These are phyloP conservation scores for Lysiphlebus fabarum DNA, from an alignment of 1,140 invertebrate species.

Conservation along the genomic window DNA sequence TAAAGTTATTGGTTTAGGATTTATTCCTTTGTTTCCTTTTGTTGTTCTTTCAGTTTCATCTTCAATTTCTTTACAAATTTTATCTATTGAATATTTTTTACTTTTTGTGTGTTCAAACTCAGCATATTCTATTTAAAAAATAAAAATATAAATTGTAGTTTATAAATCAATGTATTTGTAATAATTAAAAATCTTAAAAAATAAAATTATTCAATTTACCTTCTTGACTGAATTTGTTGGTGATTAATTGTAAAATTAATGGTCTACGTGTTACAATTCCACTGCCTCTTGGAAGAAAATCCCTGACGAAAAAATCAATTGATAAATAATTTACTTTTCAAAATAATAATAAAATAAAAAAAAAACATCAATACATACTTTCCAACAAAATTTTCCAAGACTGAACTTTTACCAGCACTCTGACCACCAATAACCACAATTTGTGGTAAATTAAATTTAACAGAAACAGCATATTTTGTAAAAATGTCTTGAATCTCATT, in stretches of 20 bases:
- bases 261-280: slow-evolving; percentile 97
- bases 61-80: slow-evolving; percentile 95
- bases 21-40: slow-evolving; percentile 98
- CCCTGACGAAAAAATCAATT: slow-evolving; percentile 63
- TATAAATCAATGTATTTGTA: not conserved
- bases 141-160: not conserved
- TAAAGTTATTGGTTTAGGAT: slow-evolving; percentile 96
- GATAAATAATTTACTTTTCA: slow-evolving; percentile 6
- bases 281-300: slow-evolving; percentile 92
- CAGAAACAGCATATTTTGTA: slow-evolving; percentile 92
- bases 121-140: slow-evolving; percentile 78
- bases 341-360: no score
- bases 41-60: slow-evolving; percentile 96
- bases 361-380: slow-evolving; percentile 79
- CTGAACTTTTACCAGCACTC: slow-evolving; percentile 98
- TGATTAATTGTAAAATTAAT: slow-evolving; percentile 94
- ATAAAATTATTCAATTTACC: slow-evolving; percentile 9
- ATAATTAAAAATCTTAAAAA: not conserved
- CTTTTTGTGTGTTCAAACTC: slow-evolving; percentile 99
- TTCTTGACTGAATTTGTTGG: slow-evolving; percentile 75
- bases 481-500: slow-evolving; percentile 99
- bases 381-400: slow-evolving; percentile 99
- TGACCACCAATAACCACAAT: slow-evolving; percentile 99
- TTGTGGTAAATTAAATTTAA: slow-evolving; percentile 97
- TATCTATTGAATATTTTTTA: slow-evolving; percentile 93